Percentiles rank a stretch among this genome's conserved stretches.
Conservation (phyloP, 37 sponge, comb jelly and placozoan genomes). For the Diacarnus erythraeanus region DNA sequence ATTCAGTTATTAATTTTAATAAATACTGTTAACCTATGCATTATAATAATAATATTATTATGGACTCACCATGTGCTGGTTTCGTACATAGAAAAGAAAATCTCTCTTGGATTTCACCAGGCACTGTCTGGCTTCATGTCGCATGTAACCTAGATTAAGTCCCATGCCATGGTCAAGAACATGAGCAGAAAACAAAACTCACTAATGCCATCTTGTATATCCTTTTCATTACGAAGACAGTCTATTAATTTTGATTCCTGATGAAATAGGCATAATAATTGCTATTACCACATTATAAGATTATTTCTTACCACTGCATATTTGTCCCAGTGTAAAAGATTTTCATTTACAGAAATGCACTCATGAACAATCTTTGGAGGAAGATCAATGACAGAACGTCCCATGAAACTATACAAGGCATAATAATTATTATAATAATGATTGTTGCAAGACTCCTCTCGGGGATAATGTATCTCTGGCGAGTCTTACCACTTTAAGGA, state of each 20-base stretch:
- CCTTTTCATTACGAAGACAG: not conserved
- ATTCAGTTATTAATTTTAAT: not conserved
- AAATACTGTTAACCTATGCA: not conserved
- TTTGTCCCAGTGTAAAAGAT: constrained; percentile 16
- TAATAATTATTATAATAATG: not conserved
- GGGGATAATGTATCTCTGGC: not conserved
- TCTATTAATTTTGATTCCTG: constrained; percentile 11
- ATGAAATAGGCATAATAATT: too few species aligned
- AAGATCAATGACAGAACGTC: constrained; percentile 30
- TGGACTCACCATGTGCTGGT: constrained; percentile 6
- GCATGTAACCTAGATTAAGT: constrained; percentile 3
- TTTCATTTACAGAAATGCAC: constrained; percentile 7
- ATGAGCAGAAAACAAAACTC: not conserved
- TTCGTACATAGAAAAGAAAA: constrained; percentile 16
- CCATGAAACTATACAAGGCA: constrained; percentile 24
- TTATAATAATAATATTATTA: not conserved
- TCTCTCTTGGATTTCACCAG: constrained; percentile 27
- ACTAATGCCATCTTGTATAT: constrained; percentile 11
- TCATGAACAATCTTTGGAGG: constrained; percentile 14
- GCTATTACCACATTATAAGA: not conserved
- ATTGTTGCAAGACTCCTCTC: not conserved
- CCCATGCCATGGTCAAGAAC: too few species aligned
- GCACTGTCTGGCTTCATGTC: constrained; percentile 19
- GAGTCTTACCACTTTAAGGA: constrained; percentile 16
- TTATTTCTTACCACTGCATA: constrained; percentile 2